Base-by-base conservation (phyloP, 2,797 vertebrate species). In the Acridotheres tristis region DNA sequence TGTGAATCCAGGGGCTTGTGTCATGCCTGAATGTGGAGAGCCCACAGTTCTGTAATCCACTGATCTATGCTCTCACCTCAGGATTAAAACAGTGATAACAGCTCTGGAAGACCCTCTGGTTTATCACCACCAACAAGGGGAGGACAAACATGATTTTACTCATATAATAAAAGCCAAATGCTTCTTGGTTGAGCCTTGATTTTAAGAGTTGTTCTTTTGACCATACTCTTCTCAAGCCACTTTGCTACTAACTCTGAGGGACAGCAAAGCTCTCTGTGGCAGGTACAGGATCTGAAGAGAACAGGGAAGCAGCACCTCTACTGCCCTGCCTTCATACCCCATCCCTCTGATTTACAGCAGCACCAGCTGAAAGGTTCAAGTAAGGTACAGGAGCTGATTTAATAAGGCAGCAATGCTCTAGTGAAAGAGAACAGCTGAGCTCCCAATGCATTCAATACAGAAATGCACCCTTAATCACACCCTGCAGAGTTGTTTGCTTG, bases 391-490 rank as follows among this genome's bases (percentile, higher is more conserved):
- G 30, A 83, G 69, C 81, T 81, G 58, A 97, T 92, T 96, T 90
- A 97, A 82, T 89, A 92, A 95, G 85, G 40, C 19, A 9, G 40
- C 36, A 96, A 92, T 42, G 81, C 91, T 66, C 91, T 7, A n/a
- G 62, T 4, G 47, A 95, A 63, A 75, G 54, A 68, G 80, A 92
- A 67, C 50, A 81, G 73, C 67, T 47, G 25, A 89, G 66, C 63
- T 96, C 92, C 67, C 81, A 77, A n/a, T 75, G 68, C 62, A 69
- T 85, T 90, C 27, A 43, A 36, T 65, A 66, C 32, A 93, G 68
- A 97, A 89, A 94, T 50, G 86, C 47, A 89, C 85, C 61, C 54
- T 91, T 83, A 85, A 84, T 96, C 88, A 95, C 80, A 88, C 48
- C 83, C 94, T 88, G 72, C 61, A 84, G 96, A 93, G 79, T 25